Conservation (phyloP, 2,113 vertebrate species). For the Hippocampus guttulatus region DNA sequence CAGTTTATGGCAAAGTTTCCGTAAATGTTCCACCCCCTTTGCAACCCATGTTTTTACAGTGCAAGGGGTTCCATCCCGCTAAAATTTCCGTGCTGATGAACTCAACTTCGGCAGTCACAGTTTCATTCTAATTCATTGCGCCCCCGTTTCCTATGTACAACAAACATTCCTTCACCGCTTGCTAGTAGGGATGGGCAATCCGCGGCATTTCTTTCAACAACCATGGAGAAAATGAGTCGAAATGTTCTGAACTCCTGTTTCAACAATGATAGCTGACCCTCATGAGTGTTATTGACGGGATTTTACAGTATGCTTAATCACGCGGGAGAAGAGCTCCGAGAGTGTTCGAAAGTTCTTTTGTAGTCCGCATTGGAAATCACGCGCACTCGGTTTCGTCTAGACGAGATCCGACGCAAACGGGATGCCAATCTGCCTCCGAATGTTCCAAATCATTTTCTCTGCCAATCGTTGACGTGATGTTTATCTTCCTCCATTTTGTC, state of each 20-base stretch:
- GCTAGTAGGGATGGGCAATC: conserved; percentile 4
- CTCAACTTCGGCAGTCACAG: conserved; percentile 32
- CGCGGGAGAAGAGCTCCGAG: too few species aligned
- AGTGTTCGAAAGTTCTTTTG: too few species aligned
- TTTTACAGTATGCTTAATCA: too few species aligned
- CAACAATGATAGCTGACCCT: too few species aligned
- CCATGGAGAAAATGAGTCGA: neutral
- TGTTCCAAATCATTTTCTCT: too few species aligned
- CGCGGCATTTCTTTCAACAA: neutral
- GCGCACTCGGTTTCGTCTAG: too few species aligned
- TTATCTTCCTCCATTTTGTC: too few species aligned
- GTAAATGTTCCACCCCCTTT: neutral
- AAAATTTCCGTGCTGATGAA: conserved; percentile 25
- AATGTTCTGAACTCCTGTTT: neutral
- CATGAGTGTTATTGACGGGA: too few species aligned
- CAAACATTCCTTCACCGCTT: neutral
- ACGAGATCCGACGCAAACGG: too few species aligned
- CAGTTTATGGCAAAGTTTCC: neutral
- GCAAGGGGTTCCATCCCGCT: conserved; percentile 27
- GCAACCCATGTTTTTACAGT: neutral
- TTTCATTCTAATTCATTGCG: conserved; percentile 22
- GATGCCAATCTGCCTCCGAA: too few species aligned
- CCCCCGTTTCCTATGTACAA: conserved; percentile 12
- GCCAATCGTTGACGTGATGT: too few species aligned
- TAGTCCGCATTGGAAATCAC: too few species aligned